These are phyloP conservation scores for Charanyca ferruginea DNA, from an alignment of 2,888 invertebrate species.

Conservation along the genomic window DNA sequence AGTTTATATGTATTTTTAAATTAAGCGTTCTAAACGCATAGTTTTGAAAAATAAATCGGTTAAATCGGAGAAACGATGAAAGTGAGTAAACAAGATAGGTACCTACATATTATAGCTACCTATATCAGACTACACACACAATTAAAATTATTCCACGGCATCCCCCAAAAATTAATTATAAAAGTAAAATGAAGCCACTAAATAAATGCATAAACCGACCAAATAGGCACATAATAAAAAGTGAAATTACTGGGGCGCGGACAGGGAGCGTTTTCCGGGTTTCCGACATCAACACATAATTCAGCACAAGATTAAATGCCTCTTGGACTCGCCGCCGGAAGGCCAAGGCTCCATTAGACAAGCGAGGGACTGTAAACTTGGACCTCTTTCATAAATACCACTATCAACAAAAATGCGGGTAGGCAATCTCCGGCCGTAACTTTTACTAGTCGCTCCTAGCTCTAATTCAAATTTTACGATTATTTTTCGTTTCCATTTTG, in stretches of 20 bases:
- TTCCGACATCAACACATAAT: constrained; percentile 88
- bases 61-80: no score
- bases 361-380: constrained; percentile 75
- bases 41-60: no score
- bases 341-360: constrained; percentile 84
- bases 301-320: constrained; percentile 89
- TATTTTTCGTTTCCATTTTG: constrained; percentile 31
- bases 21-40: neutral
- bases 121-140: constrained; percentile 29
- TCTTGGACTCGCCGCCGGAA: constrained; percentile 85
- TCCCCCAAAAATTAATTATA: constrained; percentile 59
- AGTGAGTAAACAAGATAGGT: no score
- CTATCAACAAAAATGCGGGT: constrained; percentile 65
- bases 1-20: neutral
- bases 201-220: constrained; percentile 71
- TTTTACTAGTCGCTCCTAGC: constrained; percentile 54
- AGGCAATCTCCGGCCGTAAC: constrained; percentile 56
- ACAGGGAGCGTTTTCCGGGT: constrained; percentile 84
- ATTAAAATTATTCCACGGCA: constrained; percentile 44
- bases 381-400: constrained; percentile 73
- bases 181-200: constrained; percentile 59
- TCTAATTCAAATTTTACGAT: constrained; percentile 55
- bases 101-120: neutral
- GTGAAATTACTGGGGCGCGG: constrained; percentile 82
- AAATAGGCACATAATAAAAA: constrained; percentile 80